Base-by-base conservation (phyloP, 2,888 invertebrate genomes). In the Limnephilus marmoratus region DNA sequence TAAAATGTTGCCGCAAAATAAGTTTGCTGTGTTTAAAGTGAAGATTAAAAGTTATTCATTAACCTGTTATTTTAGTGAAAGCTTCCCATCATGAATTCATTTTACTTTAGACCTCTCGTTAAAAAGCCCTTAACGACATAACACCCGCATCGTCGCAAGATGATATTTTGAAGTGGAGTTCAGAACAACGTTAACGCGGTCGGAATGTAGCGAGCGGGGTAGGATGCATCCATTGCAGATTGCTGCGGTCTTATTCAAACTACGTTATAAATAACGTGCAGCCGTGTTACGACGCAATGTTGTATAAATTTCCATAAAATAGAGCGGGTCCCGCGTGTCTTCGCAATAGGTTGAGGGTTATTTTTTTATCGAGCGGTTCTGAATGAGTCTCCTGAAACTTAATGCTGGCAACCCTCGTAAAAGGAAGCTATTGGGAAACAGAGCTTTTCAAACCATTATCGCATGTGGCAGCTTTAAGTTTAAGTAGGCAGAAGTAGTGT, bases 351-450 rank as follows among this genome's bases (percentile, higher is more conserved):
- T 68, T 68, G 24, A 68, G 68, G 68, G 68, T 68, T 68, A n/a
- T 68, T 68, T n/a, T 53, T 68, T 24, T 24, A 24, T 68, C 53
- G 53, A 53, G 53, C 15, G 24, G 24, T 68, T 68, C 24, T 68
- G 68, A 68, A 68, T 68, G 24, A n/a, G 68, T 24, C 86, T 5
- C 24, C 86, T n/a, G 45, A 45, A 86, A 86, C 29, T 29, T 29
- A 18, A 86, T 49, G 86, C 41, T 29, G 86, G 29, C 86, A 86
- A 86, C 45, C 29, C 41, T 86, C 86, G 15, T 86, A 86, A 86
- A 86, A 34, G 86, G 86, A 29, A 45, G 49, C 86, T 49, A 45
- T 86, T 86, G 29, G 13, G 49, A 86, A 86, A 29, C 49, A 29
- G 45, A 29, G 41, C 86, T 49, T 86, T 45, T 86, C 41, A 12